A percentile compares a stretch with the other conserved stretches of the same genome.
Evolutionary conservation across 2,888 invertebrate genomes (phyloP).

Genomic region (Anthrax anthrax): DNA sequence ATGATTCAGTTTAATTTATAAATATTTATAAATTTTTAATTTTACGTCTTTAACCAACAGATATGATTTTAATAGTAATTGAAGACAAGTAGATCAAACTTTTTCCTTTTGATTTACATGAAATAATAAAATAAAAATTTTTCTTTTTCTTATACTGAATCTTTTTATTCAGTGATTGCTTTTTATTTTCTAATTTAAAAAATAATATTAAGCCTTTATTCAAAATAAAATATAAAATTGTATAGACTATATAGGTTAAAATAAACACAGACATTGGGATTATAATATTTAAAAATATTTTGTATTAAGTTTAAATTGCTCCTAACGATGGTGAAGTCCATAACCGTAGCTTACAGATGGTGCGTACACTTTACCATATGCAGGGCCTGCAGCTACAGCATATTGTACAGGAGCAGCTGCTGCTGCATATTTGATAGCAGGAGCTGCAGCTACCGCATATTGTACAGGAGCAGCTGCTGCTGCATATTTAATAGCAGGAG

Average conservation of each 20-base stretch:
- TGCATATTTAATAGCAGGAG: constrained; percentile 17
- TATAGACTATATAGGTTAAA: neutral
- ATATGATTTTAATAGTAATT: too few relatives aligned
- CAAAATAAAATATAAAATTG: neutral
- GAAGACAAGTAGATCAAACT: too few relatives aligned
- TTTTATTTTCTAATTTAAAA: constrained; percentile 18
- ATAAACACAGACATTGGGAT: neutral
- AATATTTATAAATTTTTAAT: too few relatives aligned
- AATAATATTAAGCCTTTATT: too few relatives aligned
- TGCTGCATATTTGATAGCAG: constrained; percentile 12
- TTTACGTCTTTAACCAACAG: too few relatives aligned
- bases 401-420: constrained; percentile 10
- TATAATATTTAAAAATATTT: constrained; percentile 1
- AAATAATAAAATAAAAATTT: too few relatives aligned
- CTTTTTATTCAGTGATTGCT: constrained; percentile 33
- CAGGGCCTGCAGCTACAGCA: constrained; percentile 17
- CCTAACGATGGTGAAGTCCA: constrained; percentile 3
- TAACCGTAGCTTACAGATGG: constrained; percentile 6
- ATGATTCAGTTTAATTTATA: too few relatives aligned
- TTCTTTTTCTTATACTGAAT: constrained; percentile 27
- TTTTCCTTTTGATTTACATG: too few relatives aligned
- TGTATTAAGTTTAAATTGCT: neutral
- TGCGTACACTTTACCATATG: constrained; percentile 4
- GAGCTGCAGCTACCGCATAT: constrained; percentile 20
- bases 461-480: constrained; percentile 15